These are phyloP conservation scores for Platycheirus albimanus DNA, from an alignment of 2,888 invertebrate species.

Conservation along the genomic window DNA sequence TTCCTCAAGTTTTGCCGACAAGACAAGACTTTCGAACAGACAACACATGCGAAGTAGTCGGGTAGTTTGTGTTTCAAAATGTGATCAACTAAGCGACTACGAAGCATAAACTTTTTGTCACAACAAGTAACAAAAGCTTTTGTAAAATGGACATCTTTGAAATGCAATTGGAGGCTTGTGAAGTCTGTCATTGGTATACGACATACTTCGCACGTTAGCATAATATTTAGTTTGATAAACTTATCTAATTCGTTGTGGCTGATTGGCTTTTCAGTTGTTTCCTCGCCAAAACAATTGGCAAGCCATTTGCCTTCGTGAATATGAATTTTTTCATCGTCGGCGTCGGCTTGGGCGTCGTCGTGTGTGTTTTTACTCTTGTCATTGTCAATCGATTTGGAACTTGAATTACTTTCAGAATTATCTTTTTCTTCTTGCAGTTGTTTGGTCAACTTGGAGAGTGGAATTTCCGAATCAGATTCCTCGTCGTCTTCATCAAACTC, in stretches of 20 bases:
- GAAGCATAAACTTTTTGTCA: conserved; percentile 78
- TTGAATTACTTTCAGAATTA: background rate
- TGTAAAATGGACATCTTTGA: conserved; percentile 76
- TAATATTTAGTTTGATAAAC: conserved; percentile 77
- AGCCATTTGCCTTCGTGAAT: conserved; percentile 15
- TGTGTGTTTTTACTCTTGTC: background rate
- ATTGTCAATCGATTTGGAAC: background rate
- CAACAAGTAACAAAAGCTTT: conserved; percentile 80
- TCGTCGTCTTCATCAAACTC: background rate
- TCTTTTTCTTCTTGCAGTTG: background rate
- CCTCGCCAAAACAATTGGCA: background rate
- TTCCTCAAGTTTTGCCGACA: conserved; percentile 77
- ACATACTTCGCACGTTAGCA: conserved; percentile 79
- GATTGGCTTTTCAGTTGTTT: conserved; percentile 5
- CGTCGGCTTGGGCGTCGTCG: too few relatives aligned
- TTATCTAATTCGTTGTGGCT: conserved; percentile 76
- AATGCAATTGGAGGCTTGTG: conserved; percentile 76
- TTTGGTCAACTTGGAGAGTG: background rate
- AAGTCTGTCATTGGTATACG: conserved; percentile 76
- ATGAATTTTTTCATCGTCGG: background rate
- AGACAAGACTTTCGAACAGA: conserved; percentile 77
- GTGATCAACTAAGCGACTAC: conserved; percentile 79
- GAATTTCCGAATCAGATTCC: conserved; percentile 10
- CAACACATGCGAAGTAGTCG: conserved; percentile 78
- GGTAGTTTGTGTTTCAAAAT: conserved; percentile 79